Percentiles rank a stretch among this genome's conserved stretches.
Evolutionary conservation across 2,113 vertebrate genomes (phyloP).

Genomic region (Acanthisitta chloris): DNA sequence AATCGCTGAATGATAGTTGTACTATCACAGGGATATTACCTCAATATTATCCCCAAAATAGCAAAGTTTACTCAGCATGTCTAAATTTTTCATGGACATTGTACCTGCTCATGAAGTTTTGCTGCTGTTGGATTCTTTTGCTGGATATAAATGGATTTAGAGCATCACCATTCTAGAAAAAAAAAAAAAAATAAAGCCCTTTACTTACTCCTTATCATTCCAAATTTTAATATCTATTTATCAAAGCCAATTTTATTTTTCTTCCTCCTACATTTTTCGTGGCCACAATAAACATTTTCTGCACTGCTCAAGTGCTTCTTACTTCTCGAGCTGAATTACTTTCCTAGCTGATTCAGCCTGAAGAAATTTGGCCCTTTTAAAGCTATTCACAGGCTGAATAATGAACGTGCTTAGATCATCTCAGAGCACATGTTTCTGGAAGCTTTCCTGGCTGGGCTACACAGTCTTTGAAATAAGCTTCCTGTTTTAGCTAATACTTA

Average conservation of each 20-base stretch:
- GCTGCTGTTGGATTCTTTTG: not conserved
- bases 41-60: not conserved
- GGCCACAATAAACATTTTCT: not conserved
- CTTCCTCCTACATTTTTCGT: not conserved
- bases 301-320: not conserved
- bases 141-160: not conserved
- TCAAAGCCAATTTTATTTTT: not conserved
- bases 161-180: not conserved
- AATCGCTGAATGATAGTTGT: not conserved
- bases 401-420: not conserved
- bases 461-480: constrained; percentile 5
- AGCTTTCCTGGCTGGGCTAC: not conserved
- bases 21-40: not conserved
- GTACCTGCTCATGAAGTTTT: not conserved
- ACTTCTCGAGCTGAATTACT: not conserved
- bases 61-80: not conserved
- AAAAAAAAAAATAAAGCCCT: not conserved
- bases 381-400: not conserved
- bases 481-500: not conserved
- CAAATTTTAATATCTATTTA: not conserved
- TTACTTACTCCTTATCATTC: not conserved
- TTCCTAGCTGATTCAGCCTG: not conserved
- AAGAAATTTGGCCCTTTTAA: constrained; percentile 1
- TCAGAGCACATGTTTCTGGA: not conserved
- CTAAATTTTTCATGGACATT: not conserved